These are phyloP conservation scores for Anolis sagrei DNA, from an alignment of 2,113 vertebrate species.

Conservation along the genomic window DNA sequence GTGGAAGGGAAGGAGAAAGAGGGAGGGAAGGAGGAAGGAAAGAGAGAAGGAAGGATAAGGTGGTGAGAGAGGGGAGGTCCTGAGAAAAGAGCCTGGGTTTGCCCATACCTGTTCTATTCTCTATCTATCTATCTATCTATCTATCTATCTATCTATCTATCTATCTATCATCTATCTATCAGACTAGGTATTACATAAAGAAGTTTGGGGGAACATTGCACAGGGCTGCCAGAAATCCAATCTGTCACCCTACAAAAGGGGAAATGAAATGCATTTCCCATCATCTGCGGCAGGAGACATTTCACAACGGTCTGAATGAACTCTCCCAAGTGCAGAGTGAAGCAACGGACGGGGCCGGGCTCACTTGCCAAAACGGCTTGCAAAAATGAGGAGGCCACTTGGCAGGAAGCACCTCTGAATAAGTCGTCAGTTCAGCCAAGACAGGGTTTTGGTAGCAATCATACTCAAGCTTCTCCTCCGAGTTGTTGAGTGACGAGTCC, in stretches of 20 bases:
- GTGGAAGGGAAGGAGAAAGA: too few species aligned
- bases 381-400: neutral
- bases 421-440: neutral
- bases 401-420: neutral
- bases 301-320: conserved; percentile 41
- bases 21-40: too few species aligned
- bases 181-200: too few species aligned
- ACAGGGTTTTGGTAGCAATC: conserved; percentile 6
- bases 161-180: too few species aligned
- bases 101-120: too few species aligned
- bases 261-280: neutral
- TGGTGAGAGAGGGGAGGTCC: too few species aligned
- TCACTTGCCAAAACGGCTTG: neutral
- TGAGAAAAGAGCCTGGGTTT: too few species aligned
- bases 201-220: too few species aligned
- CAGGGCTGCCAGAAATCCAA: neutral
- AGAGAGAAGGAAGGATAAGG: too few species aligned
- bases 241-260: neutral
- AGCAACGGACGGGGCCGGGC: neutral
- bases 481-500: conserved; percentile 3
- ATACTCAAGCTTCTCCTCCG: neutral
- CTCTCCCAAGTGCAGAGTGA: neutral
- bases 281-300: conserved; percentile 34
- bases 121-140: too few species aligned
- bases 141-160: too few species aligned